Conservation (phyloP, 1,140 invertebrate species). For the Nasonia longicornis region DNA sequence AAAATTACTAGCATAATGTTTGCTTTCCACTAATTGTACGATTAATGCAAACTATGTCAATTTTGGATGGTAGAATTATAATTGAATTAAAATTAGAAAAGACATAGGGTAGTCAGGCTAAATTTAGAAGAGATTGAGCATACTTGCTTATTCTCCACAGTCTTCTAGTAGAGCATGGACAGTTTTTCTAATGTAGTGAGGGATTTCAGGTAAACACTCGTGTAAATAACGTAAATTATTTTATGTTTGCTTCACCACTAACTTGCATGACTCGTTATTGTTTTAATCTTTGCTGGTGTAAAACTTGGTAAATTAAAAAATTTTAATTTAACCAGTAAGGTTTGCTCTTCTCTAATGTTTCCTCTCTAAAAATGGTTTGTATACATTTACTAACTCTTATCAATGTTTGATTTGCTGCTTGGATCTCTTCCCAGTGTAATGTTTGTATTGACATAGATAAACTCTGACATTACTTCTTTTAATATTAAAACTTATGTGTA, state of each 20-base stretch:
- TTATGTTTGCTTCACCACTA: neutral
- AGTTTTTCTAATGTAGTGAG: conserved; percentile 23
- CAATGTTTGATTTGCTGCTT: neutral
- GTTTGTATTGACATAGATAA: neutral
- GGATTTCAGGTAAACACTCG: conserved; percentile 22
- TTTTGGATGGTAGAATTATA: conserved; percentile 1
- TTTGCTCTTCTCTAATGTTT: conserved; percentile 9
- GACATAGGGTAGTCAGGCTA: neutral
- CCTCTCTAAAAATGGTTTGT: conserved; percentile 4
- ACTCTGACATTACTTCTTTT: neutral
- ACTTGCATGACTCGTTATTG: conserved; percentile 17
- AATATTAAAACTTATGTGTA: neutral
- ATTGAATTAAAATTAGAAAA: conserved; percentile 17
- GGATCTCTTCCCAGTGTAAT: neutral
- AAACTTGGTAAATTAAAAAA: neutral
- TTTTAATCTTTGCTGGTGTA: neutral
- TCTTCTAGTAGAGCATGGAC: conserved; percentile 22
- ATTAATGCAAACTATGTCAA: neutral
- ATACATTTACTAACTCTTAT: conserved; percentile 11
- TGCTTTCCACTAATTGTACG: conserved; percentile 32
- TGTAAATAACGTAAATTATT: neutral
- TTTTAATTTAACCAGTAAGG: neutral
- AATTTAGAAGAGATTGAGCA: conserved; percentile 24
- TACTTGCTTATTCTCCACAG: conserved; percentile 20
- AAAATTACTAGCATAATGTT: neutral